Evolutionary conservation across 1,140 invertebrate genomes (phyloP).

Genomic region (Lordiphosa clarofinis): DNA sequence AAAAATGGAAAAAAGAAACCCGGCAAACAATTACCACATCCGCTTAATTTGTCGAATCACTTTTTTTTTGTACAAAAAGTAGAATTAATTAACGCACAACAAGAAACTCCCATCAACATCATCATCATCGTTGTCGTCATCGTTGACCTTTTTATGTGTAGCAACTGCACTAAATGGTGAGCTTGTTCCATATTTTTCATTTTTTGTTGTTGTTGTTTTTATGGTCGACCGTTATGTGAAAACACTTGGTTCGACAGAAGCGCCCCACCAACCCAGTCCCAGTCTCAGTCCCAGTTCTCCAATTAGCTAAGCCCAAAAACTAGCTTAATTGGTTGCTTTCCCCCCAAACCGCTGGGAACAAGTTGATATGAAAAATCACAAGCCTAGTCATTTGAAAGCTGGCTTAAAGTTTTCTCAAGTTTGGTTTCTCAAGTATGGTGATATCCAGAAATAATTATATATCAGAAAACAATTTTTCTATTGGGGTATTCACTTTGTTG

Average conservation of each 20-base stretch:
- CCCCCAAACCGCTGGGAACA: conserved; percentile 18
- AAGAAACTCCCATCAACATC: conserved; percentile 5
- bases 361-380: no score
- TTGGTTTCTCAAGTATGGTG: no score
- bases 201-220: not conserved
- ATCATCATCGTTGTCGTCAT: not conserved
- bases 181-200: conserved; percentile 28
- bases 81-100: conserved; percentile 47
- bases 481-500: no score
- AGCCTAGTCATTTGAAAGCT: no score
- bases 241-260: conserved; percentile 16
- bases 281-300: conserved; percentile 21
- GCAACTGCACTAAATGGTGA: conserved; percentile 20
- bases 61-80: conserved; percentile 18
- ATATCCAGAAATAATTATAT: no score
- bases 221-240: conserved; percentile 18
- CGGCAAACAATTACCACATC: conserved; percentile 62
- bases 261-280: not conserved
- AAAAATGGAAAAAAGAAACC: conserved; percentile 18
- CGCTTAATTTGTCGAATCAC: conserved; percentile 61
- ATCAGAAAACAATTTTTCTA: no score
- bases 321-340: conserved; percentile 32
- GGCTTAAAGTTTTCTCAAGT: no score
- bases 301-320: conserved; percentile 45
- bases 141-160: conserved; percentile 12